Evolutionary conservation across 2,797 vertebrate species (phyloP).

Genomic region (Okamejei kenojei): DNA sequence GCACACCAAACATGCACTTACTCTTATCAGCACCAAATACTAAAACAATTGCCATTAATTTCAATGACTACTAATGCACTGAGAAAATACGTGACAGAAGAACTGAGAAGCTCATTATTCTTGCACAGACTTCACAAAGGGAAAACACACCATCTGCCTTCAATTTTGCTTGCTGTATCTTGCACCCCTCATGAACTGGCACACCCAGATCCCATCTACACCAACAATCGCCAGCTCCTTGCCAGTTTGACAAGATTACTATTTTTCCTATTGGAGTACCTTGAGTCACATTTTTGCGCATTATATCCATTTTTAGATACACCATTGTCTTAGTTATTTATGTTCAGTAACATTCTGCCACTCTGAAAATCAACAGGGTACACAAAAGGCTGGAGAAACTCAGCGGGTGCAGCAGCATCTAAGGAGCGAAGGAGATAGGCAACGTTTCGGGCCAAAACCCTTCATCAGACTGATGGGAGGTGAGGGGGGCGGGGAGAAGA

Average conservation of each 20-base stretch:
- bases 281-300: neutral
- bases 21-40: neutral
- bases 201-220: neutral
- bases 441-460: no score
- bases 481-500: no score
- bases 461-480: no score
- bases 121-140: neutral
- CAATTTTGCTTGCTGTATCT: neutral
- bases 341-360: no score
- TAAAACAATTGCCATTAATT: no score
- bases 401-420: no score
- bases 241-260: neutral
- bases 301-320: no score
- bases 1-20: neutral
- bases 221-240: neutral
- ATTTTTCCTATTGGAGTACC: neutral
- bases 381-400: no score
- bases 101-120: neutral
- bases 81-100: neutral
- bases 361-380: no score
- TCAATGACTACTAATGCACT: no score
- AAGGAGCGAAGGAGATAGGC: no score
- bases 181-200: neutral
- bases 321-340: no score
- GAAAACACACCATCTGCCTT: neutral